These are phyloP conservation scores for Lytechinus variegatus DNA, from an alignment of 35 echinoderm and acorn worm genomes.

Conservation along the genomic window DNA sequence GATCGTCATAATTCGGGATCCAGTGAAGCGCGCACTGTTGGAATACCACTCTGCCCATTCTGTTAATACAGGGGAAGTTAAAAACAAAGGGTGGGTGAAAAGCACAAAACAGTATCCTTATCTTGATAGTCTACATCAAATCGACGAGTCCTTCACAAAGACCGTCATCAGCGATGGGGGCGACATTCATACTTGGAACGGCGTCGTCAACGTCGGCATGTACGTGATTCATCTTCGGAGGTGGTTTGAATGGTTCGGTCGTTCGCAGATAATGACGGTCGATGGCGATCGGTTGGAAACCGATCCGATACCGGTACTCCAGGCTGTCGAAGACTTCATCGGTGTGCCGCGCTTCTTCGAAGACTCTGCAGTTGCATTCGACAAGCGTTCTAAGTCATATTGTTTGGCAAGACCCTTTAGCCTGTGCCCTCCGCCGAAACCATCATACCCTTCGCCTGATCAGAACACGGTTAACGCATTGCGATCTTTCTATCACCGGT, in stretches of 20 bases:
- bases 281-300: slow-evolving; percentile 59
- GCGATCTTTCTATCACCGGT: neutral
- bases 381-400: neutral
- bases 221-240: slow-evolving; percentile 66
- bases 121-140: slow-evolving; percentile 55
- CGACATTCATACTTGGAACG: slow-evolving; percentile 58
- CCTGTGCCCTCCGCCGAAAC: neutral
- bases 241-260: slow-evolving; percentile 67
- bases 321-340: slow-evolving; percentile 59
- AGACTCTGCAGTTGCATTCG: neutral
- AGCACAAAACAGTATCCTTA: slow-evolving; percentile 34
- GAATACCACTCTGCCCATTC: slow-evolving; percentile 59
- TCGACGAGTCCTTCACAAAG: slow-evolving; percentile 58
- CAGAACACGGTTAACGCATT: neutral
- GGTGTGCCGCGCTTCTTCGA: slow-evolving; percentile 48
- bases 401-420: neutral
- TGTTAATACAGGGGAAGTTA: neutral
- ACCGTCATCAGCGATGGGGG: slow-evolving; percentile 66
- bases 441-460: neutral
- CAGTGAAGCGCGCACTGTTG: slow-evolving; percentile 65
- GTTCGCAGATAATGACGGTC: slow-evolving; percentile 62
- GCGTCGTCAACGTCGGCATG: slow-evolving; percentile 67
- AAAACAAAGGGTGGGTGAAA: neutral
- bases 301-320: slow-evolving; percentile 42
- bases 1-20: slow-evolving; percentile 69